Evolutionary conservation across 2,113 vertebrate species (phyloP), one percentile per base, ranked within the genome.

Genomic region (Amphiprion ocellaris): DNA sequence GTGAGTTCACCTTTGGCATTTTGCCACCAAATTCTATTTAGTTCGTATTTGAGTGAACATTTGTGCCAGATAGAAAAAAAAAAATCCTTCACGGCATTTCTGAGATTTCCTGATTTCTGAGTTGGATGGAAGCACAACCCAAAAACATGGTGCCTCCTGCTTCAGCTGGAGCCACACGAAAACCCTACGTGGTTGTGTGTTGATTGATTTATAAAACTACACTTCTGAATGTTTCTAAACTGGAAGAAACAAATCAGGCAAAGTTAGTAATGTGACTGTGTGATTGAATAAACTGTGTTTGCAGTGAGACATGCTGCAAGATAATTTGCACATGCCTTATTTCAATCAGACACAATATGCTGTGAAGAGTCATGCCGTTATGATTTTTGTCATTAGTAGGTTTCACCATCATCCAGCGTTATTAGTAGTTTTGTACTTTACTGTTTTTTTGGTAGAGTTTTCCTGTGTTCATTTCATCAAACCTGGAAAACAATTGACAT

Each of bases 401-500:
- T 72, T 61, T 69, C 47, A 59, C 66, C 70, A 55, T 63, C 56
- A 86, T 28, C 37, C 50, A 69, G 67, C 2, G 15, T 26, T n/a
- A 77, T 74, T 67, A 77, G 72, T 39, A 69, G 74, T 26, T 62
- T 66, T 61, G 70, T 75, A 86, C 83, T 81, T 83, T 81, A 83
- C 77, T 72, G 52, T 69, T 62, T 66, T 62, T 67, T 63, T 50
- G n/a, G 62, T 11, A 53, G 56, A 17, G 64, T 71, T 85, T 64
- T 74, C 64, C n/a, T 53, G 63, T 44, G 71, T 83, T 88, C 68
- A 80, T 47, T 83, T 79, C 77, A 59, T 68, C 64, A 80, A 67
- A 80, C 81, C 75, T 84, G 81, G 23, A 86, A 84, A 84, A 86
- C 63, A 86, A 76, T 85, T 55, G 30, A 81, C 52, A 84, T 62